Evolutionary conservation across 2,888 invertebrate genomes (phyloP).

Genomic region (Melipona beecheii): DNA sequence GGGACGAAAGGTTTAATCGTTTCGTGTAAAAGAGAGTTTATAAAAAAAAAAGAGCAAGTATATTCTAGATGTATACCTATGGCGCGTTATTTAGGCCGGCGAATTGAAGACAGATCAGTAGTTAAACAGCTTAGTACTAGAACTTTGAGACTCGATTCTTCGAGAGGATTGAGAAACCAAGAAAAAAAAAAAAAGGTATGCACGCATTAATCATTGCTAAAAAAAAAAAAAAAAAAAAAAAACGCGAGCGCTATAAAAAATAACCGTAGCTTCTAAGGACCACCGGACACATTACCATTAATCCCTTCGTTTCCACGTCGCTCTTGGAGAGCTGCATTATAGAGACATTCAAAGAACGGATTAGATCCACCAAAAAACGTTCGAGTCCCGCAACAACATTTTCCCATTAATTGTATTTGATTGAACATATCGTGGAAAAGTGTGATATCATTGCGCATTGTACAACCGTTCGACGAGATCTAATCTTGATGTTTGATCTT

Average conservation of each 20-base stretch:
- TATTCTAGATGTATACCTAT: conserved; percentile 65
- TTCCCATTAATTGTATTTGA: conserved; percentile 59
- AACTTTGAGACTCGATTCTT: conserved; percentile 56
- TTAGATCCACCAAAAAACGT: conserved; percentile 36
- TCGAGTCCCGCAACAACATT: conserved; percentile 31
- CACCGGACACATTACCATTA: conserved; percentile 56
- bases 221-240: conserved; percentile 26
- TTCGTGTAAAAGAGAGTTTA: conserved; percentile 69
- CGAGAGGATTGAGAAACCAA: conserved; percentile 47
- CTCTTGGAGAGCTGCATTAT: conserved; percentile 52
- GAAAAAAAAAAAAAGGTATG: conserved; percentile 38
- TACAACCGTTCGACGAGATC: conserved; percentile 41
- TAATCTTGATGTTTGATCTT: conserved; percentile 52
- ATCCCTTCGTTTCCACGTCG: conserved; percentile 67
- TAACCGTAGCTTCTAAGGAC: conserved; percentile 71
- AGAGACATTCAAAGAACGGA: conserved; percentile 56
- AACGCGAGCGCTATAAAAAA: conserved; percentile 68
- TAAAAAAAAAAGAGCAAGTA: conserved; percentile 63
- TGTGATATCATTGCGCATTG: conserved; percentile 57
- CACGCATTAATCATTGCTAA: conserved; percentile 73
- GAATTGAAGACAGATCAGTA: conserved; percentile 62
- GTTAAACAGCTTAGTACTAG: conserved; percentile 54
- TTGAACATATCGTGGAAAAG: conserved; percentile 68
- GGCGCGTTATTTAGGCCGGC: conserved; percentile 68
- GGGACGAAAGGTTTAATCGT: conserved; percentile 57